These are phyloP conservation scores for Melanchra persicariae DNA, from an alignment of 2,888 invertebrate genomes.

Conservation along the genomic window DNA sequence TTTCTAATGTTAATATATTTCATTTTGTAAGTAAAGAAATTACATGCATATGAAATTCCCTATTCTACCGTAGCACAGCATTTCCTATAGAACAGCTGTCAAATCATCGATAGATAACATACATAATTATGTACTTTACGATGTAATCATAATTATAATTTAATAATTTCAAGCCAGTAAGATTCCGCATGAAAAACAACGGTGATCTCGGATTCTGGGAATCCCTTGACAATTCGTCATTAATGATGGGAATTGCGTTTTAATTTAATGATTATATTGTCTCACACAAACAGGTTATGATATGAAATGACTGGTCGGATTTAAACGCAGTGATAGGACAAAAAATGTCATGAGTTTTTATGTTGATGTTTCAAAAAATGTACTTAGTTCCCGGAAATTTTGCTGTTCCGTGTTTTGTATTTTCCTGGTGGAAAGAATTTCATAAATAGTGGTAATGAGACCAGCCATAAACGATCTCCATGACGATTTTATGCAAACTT, in stretches of 20 bases:
- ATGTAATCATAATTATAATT: slow-evolving; percentile 14
- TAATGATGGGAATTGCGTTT: slow-evolving; percentile 42
- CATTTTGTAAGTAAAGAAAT: too few relatives aligned
- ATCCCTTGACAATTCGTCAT: slow-evolving; percentile 35
- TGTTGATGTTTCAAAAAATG: background rate
- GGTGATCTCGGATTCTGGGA: slow-evolving; percentile 42
- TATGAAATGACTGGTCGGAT: slow-evolving; percentile 6
- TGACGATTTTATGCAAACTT: too few relatives aligned
- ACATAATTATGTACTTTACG: background rate
- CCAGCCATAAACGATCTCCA: too few relatives aligned
- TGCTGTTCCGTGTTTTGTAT: background rate
- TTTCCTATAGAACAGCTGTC: too few relatives aligned
- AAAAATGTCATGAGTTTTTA: background rate
- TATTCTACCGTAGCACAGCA: too few relatives aligned
- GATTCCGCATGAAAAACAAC: slow-evolving; percentile 36
- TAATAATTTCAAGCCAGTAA: slow-evolving; percentile 27
- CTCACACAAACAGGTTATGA: slow-evolving; percentile 27
- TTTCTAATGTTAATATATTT: too few relatives aligned
- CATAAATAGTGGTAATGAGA: too few relatives aligned
- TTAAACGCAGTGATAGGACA: slow-evolving; percentile 4
- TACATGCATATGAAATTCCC: too few relatives aligned
- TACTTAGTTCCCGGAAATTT: background rate
- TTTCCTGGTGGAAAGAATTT: too few relatives aligned
- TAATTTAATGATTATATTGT: slow-evolving; percentile 24
- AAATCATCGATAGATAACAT: background rate